These are phyloP conservation scores for Alectoris magna DNA, from an alignment of 2,797 vertebrate genomes.

Conservation along the genomic window DNA sequence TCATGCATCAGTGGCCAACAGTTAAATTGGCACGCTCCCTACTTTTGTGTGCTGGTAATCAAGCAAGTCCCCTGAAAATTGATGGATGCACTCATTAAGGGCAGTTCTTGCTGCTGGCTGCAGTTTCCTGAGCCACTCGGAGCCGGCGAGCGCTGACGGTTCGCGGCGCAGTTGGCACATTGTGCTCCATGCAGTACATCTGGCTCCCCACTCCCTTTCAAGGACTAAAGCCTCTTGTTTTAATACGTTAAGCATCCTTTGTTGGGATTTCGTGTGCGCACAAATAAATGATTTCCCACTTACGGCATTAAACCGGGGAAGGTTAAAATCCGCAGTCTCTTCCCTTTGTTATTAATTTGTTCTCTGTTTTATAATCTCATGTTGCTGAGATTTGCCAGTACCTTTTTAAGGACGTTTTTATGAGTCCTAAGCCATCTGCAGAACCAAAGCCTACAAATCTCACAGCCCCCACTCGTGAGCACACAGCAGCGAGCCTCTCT, in stretches of 20 bases:
- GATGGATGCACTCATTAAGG: slow-evolving; percentile 56
- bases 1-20: neutral
- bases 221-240: slow-evolving; percentile 54
- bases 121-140: neutral
- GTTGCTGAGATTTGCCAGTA: slow-evolving; percentile 45
- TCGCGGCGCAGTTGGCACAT: neutral
- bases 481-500: neutral
- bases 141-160: neutral
- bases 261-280: slow-evolving; percentile 51
- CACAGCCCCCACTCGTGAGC: neutral
- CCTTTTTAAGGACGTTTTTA: neutral
- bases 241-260: slow-evolving; percentile 52
- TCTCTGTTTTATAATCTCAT: slow-evolving; percentile 34
- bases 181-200: neutral
- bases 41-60: slow-evolving; percentile 21
- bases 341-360: slow-evolving; percentile 33
- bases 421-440: slow-evolving; percentile 6
- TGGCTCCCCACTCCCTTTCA: slow-evolving; percentile 50
- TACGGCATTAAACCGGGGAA: slow-evolving; percentile 49
- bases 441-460: slow-evolving; percentile 37
- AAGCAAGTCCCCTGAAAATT: slow-evolving; percentile 27
- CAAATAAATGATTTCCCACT: slow-evolving; percentile 62
- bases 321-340: slow-evolving; percentile 21
- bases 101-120: slow-evolving; percentile 55
- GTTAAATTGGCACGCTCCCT: neutral